phyloP scores from a whole-genome alignment of 1,140 invertebrate genomes.

The Drosophila athabasca region DNA sequence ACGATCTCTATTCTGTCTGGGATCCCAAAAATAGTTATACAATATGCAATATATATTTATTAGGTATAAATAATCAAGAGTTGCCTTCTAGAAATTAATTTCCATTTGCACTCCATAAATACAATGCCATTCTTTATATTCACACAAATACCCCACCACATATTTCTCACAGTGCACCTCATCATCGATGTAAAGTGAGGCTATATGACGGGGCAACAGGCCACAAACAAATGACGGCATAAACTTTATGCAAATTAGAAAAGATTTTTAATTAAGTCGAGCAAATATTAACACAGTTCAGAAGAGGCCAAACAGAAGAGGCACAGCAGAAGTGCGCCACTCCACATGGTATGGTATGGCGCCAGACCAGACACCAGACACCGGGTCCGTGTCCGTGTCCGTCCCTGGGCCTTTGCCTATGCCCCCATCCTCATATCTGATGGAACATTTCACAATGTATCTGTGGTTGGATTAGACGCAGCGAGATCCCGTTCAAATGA shows the following conservation, averaged over 20 bases:
- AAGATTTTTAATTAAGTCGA: conserved; percentile 79
- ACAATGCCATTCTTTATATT: too few relatives aligned
- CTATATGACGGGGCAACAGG: conserved; percentile 37
- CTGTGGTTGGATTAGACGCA: conserved; percentile 32
- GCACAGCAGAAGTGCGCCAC: background rate
- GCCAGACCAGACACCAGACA: conserved; percentile 17
- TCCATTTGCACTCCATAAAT: too few relatives aligned
- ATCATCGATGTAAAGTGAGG: conserved; percentile 9
- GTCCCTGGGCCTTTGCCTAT: background rate
- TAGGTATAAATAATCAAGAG: too few relatives aligned
- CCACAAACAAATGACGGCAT: conserved; percentile 64
- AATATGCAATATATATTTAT: too few relatives aligned
- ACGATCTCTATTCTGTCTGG: too few relatives aligned
- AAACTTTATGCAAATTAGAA: conserved; percentile 80
- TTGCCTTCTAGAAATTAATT: too few relatives aligned
- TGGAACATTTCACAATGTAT: conserved; percentile 27
- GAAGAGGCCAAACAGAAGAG: conserved; percentile 31
- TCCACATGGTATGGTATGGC: conserved; percentile 12
- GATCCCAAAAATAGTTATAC: too few relatives aligned
- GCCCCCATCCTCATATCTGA: conserved; percentile 10
- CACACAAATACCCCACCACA: too few relatives aligned
- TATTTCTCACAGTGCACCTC: conserved; percentile 5
- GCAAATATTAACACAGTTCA: conserved; percentile 73
- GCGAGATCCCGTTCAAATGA: conserved; percentile 11
- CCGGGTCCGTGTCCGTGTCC: background rate